Conservation (phyloP, 1,140 invertebrate species). For the Apis mellifera region DNA sequence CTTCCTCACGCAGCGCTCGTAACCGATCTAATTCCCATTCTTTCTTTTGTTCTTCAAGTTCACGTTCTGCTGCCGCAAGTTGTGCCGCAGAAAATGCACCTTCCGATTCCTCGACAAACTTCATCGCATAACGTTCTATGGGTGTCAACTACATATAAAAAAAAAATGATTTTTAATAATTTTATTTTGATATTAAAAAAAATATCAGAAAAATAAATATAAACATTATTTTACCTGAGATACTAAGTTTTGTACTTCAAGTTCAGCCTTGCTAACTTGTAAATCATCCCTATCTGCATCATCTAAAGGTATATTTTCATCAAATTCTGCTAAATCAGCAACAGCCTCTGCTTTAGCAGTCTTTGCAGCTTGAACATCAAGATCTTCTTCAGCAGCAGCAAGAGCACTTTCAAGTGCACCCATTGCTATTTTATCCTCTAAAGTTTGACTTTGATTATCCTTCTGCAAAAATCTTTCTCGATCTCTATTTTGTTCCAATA, state of each 20-base stretch:
- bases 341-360: conserved; percentile 95
- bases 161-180: conserved; percentile 44
- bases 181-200: neutral
- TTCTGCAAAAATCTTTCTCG: conserved; percentile 73
- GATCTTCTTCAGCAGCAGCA: conserved; percentile 96
- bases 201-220: conserved; percentile 12
- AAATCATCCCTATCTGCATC: conserved; percentile 84
- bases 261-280: conserved; percentile 90
- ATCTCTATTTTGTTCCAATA: conserved; percentile 82
- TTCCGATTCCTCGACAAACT: conserved; percentile 93
- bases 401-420: conserved; percentile 91
- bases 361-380: conserved; percentile 94
- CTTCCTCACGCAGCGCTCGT: conserved; percentile 87
- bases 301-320: conserved; percentile 96
- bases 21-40: conserved; percentile 96
- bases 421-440: conserved; percentile 84
- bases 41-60: conserved; percentile 94
- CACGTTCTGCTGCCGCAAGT: conserved; percentile 92
- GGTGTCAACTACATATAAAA: conserved; percentile 88
- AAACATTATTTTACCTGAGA: conserved; percentile 85
- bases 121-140: conserved; percentile 96
- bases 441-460: conserved; percentile 64
- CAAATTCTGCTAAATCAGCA: conserved; percentile 97
- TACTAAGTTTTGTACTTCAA: conserved; percentile 91
- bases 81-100: conserved; percentile 93